These are phyloP conservation scores for Panthera uncia DNA, from an alignment of 2,113 vertebrate species.

Conservation along the genomic window DNA sequence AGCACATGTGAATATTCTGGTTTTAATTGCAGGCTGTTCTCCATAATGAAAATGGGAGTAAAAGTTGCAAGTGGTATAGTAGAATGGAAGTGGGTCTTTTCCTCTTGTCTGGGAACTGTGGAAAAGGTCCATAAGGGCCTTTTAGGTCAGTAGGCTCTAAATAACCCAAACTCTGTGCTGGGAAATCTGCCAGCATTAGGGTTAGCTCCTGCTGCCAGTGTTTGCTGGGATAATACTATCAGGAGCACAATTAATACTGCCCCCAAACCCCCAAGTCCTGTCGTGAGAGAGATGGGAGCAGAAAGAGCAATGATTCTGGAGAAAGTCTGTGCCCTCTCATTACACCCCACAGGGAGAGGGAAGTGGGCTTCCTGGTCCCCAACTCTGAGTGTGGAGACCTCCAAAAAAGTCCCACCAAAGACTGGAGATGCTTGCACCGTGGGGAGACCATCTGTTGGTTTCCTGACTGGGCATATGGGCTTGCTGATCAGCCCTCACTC, in stretches of 20 bases:
- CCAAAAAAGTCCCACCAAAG: neutral
- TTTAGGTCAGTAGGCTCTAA: neutral
- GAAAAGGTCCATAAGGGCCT: too few species aligned
- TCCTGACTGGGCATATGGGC: neutral
- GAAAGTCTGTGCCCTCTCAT: neutral
- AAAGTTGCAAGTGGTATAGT: neutral
- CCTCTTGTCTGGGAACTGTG: neutral
- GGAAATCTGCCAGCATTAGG: neutral
- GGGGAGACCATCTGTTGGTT: neutral
- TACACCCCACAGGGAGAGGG: neutral
- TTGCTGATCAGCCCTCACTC: neutral
- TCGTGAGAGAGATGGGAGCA: too few species aligned
- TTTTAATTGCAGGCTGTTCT: neutral
- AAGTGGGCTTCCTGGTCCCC: neutral
- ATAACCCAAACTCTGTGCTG: neutral
- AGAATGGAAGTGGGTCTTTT: neutral
- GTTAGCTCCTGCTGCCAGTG: neutral
- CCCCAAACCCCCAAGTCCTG: neutral
- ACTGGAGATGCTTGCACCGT: neutral
- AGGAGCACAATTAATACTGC: neutral
- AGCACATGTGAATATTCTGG: too few species aligned
- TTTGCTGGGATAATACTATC: neutral
- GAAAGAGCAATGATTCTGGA: neutral
- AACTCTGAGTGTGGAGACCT: neutral
- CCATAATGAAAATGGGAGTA: neutral